These are phyloP conservation scores for Meta bourneti DNA, from an alignment of 2,888 invertebrate genomes.

Conservation along the genomic window DNA sequence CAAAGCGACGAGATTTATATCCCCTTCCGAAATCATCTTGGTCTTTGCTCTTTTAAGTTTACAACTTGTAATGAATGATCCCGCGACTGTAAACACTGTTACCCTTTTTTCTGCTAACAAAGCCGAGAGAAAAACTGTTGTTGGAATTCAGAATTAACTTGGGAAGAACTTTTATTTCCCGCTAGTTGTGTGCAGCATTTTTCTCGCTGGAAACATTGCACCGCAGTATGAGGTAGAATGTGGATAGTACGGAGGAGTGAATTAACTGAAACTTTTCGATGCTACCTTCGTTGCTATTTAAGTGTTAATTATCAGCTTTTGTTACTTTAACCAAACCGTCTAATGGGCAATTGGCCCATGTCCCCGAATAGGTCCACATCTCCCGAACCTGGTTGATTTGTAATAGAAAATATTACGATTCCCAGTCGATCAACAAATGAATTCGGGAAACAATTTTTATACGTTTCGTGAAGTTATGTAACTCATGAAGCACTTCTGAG, in stretches of 20 bases:
- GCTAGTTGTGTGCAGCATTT: neutral
- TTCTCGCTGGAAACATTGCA: neutral
- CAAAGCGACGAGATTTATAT: constrained; percentile 40
- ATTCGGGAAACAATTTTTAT: too few relatives aligned
- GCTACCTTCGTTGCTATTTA: neutral
- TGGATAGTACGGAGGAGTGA: neutral
- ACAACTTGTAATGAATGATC: constrained; percentile 49
- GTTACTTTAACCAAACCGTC: too few relatives aligned
- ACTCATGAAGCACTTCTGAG: too few relatives aligned
- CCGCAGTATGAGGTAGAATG: neutral
- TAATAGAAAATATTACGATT: too few relatives aligned
- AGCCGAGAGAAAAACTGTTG: neutral
- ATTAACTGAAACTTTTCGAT: neutral
- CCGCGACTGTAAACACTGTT: constrained; percentile 41
- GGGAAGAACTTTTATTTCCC: constrained; percentile 21
- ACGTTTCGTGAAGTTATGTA: too few relatives aligned
- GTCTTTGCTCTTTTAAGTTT: constrained; percentile 50
- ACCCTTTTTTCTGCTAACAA: constrained; percentile 29
- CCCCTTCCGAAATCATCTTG: constrained; percentile 25
- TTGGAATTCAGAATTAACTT: neutral
- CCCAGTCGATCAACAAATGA: too few relatives aligned
- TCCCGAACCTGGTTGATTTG: too few relatives aligned
- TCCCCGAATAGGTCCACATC: too few relatives aligned
- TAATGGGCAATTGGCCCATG: too few relatives aligned
- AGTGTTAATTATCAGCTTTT: neutral